These are phyloP conservation scores for Echinometra lucunter DNA, from an alignment of 53 echinoderm and acorn worm species.

Conservation along the genomic window DNA sequence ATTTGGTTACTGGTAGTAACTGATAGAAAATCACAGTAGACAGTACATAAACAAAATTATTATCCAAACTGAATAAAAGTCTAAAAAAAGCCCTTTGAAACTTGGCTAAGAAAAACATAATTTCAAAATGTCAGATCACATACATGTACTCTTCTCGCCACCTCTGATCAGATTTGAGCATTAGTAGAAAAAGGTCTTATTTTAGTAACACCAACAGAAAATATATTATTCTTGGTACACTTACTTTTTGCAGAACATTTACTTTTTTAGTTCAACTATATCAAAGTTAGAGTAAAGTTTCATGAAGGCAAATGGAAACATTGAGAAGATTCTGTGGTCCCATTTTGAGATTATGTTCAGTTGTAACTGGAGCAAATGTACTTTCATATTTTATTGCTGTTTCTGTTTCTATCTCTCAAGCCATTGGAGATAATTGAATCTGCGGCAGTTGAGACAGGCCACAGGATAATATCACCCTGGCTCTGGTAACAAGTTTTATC, in stretches of 20 bases:
- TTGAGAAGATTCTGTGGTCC: slow-evolving; percentile 12
- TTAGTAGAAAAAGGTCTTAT: not conserved
- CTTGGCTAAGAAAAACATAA: not conserved
- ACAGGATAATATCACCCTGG: slow-evolving; percentile 27
- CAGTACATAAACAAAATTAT: not conserved
- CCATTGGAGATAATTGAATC: slow-evolving; percentile 9
- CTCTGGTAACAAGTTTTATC: slow-evolving; percentile 56
- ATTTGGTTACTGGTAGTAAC: not conserved
- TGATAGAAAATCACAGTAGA: not conserved
- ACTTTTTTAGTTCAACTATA: not conserved
- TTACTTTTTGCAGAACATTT: not conserved
- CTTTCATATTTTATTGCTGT: slow-evolving; percentile 64
- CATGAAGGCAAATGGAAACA: not conserved
- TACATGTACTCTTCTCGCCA: not conserved
- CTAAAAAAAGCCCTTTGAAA: not conserved
- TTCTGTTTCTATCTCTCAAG: slow-evolving; percentile 65
- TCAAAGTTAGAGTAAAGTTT: not conserved
- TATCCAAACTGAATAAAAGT: not conserved
- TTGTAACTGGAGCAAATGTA: not conserved
- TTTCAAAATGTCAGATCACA: slow-evolving; percentile 41
- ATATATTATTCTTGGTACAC: not conserved
- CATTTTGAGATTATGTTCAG: slow-evolving; percentile 12
- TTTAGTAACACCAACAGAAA: not conserved
- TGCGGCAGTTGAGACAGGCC: not conserved
- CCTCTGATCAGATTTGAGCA: not conserved